phyloP scores from a whole-genome alignment of 2,888 invertebrate genomes.

The Schizotus pectinicornis region DNA sequence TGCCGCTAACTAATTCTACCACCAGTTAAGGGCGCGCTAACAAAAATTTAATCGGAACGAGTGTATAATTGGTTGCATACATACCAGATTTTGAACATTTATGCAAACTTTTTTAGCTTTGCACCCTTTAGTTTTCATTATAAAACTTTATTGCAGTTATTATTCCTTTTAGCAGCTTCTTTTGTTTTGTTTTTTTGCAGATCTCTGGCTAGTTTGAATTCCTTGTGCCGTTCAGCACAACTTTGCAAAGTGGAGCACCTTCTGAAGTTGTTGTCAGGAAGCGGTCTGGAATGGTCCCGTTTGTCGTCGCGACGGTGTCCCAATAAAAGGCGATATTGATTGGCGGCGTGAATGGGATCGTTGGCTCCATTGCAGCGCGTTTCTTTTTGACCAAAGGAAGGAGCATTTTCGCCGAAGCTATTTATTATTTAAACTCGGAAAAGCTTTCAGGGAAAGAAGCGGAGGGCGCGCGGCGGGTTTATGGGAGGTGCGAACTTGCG shows the following conservation, averaged over 20 bases:
- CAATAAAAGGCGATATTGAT: slow-evolving; percentile 22
- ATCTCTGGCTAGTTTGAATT: too few species aligned
- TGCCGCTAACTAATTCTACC: too few species aligned
- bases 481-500: slow-evolving; percentile 40
- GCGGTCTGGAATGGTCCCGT: too few species aligned
- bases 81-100: too few species aligned
- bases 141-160: too few species aligned
- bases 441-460: slow-evolving; percentile 48
- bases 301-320: background rate
- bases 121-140: too few species aligned
- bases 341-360: slow-evolving; percentile 20
- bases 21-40: background rate
- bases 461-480: slow-evolving; percentile 35
- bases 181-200: too few species aligned
- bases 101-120: too few species aligned
- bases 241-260: too few species aligned
- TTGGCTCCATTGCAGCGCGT: slow-evolving; percentile 16
- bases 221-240: too few species aligned
- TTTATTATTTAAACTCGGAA: slow-evolving; percentile 53
- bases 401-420: slow-evolving; percentile 44
- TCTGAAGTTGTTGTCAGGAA: too few species aligned
- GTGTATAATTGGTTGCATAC: slow-evolving; percentile 1
- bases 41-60: background rate
- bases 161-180: too few species aligned
- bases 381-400: slow-evolving; percentile 30